Evolutionary conservation across 2,888 invertebrate genomes (phyloP).

Genomic region (Enchytraeus crypticus): DNA sequence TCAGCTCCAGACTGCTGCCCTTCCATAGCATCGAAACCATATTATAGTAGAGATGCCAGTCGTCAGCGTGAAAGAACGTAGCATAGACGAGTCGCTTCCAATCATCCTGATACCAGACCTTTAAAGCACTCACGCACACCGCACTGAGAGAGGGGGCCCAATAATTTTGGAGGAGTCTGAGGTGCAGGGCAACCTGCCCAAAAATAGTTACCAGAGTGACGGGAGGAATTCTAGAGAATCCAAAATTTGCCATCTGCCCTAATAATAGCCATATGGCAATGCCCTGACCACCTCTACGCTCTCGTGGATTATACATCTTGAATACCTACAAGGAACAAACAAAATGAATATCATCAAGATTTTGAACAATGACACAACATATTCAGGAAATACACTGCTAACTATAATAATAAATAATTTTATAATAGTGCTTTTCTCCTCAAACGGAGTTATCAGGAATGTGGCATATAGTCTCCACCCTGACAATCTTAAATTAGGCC

Average conservation of each 20-base stretch:
- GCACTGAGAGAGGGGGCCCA: conserved; percentile 34
- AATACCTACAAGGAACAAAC: too few species aligned
- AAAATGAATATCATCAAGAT: too few species aligned
- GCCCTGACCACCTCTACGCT: conserved; percentile 3
- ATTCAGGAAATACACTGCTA: too few species aligned
- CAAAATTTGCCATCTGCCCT: conserved; percentile 29
- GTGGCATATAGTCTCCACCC: too few species aligned
- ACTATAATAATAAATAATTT: too few species aligned
- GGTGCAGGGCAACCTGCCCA: conserved; percentile 49
- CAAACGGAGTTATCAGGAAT: too few species aligned
- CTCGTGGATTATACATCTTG: conserved; percentile 10
- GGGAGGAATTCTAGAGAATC: conserved; percentile 51
- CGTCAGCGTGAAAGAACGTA: conserved; percentile 57
- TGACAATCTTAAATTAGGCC: too few species aligned
- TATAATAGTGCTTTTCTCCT: too few species aligned
- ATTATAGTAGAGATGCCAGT: conserved; percentile 61
- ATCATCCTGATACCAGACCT: conserved; percentile 46
- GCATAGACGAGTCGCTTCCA: conserved; percentile 50
- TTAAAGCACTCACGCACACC: conserved; percentile 54
- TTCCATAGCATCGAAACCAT: conserved; percentile 59
- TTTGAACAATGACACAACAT: too few species aligned
- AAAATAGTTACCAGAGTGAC: conserved; percentile 53
- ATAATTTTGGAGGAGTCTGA: conserved; percentile 35
- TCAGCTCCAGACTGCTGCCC: conserved; percentile 41
- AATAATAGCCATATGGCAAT: conserved; percentile 13